Evolutionary conservation across 2,888 invertebrate genomes (phyloP).

Genomic region (Drosophila niveifrons): DNA sequence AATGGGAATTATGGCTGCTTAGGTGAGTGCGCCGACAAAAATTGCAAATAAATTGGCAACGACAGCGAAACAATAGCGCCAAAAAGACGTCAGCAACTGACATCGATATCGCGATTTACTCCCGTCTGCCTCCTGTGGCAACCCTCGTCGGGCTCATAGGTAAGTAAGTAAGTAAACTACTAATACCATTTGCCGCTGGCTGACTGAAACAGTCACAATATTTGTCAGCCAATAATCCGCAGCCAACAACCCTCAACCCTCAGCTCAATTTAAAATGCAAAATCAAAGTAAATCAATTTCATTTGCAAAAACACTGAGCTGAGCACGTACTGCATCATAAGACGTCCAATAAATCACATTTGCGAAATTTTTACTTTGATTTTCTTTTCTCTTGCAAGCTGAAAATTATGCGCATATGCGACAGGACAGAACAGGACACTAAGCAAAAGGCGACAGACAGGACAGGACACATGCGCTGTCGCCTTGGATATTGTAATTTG

Average conservation of each 20-base stretch:
- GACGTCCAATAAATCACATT: conserved; percentile 82
- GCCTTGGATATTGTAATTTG: conserved; percentile 69
- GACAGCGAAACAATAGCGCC: conserved; percentile 75
- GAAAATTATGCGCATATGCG: conserved; percentile 76
- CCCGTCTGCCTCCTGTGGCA: conserved; percentile 1
- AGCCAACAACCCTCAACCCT: conserved; percentile 54
- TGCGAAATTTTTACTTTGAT: conserved; percentile 60
- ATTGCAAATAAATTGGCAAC: conserved; percentile 76
- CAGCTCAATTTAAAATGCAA: conserved; percentile 78
- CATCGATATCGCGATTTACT: conserved; percentile 43
- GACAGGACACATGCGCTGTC: conserved; percentile 28
- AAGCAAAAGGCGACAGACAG: conserved; percentile 6
- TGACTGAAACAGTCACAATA: conserved; percentile 22
- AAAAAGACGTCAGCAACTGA: conserved; percentile 72
- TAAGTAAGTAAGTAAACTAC: conserved; percentile 22
- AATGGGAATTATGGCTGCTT: conserved; percentile 78
- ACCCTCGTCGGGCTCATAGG: conserved; percentile 41
- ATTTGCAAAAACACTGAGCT: conserved; percentile 55
- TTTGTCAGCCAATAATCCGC: conserved; percentile 32
- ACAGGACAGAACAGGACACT: conserved; percentile 33
- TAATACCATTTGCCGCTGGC: conserved; percentile 39
- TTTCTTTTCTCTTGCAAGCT: conserved; percentile 28
- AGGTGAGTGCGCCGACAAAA: conserved; percentile 47
- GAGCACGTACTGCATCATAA: conserved; percentile 76
- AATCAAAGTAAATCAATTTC: conserved; percentile 84